Evolutionary conservation across 2,888 invertebrate species (phyloP).

Genomic region (Operophtera brumata): DNA sequence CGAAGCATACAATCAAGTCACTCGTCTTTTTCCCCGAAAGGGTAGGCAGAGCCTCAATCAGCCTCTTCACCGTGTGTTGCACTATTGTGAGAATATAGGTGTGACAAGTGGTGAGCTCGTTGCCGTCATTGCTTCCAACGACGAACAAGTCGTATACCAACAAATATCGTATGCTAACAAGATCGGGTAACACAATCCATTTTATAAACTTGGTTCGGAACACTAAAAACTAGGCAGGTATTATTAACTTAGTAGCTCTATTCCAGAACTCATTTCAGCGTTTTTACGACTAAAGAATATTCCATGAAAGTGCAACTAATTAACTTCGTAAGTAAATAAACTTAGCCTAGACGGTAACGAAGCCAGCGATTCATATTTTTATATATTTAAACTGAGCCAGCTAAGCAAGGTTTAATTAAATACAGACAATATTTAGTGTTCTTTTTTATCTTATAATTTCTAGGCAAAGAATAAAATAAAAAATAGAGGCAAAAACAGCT

Average conservation of each 20-base stretch:
- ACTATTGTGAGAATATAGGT: too few species aligned
- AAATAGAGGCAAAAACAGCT: too few species aligned
- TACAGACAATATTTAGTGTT: slow-evolving; percentile 4
- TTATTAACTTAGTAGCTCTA: slow-evolving; percentile 1
- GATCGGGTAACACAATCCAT: too few species aligned
- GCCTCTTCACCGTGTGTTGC: too few species aligned
- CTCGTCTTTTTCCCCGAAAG: too few species aligned
- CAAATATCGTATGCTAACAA: too few species aligned
- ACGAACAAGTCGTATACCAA: too few species aligned
- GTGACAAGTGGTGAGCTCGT: too few species aligned
- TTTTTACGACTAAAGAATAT: slow-evolving; percentile 17
- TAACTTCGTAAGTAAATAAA: slow-evolving; percentile 18
- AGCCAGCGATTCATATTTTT: slow-evolving; percentile 17
- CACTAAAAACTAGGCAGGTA: neutral
- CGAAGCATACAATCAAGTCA: too few species aligned
- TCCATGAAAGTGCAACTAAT: slow-evolving; percentile 18
- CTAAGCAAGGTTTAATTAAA: slow-evolving; percentile 18
- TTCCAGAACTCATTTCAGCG: slow-evolving; percentile 12
- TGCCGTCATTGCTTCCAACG: too few species aligned
- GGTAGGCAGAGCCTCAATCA: too few species aligned
- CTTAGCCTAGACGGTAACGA: slow-evolving; percentile 13
- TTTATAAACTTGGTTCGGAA: too few species aligned
- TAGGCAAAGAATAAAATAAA: neutral
- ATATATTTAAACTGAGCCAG: slow-evolving; percentile 11
- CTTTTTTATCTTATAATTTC: slow-evolving; percentile 6